phyloP scores from a whole-genome alignment of 2,113 vertebrate species.

The Lamprotornis superbus region DNA sequence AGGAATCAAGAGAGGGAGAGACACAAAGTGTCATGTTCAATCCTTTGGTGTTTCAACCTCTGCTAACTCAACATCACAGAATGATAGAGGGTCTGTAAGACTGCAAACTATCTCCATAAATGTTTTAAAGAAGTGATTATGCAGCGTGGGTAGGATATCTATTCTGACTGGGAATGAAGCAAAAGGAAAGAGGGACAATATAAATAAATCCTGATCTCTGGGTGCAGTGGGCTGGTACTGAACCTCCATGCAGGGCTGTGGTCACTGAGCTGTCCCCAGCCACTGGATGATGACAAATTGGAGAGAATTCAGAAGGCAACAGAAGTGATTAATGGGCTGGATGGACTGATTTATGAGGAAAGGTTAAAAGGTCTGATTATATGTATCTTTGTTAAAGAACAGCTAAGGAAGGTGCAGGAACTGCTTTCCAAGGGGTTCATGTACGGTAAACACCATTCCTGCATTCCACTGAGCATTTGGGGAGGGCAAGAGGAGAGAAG shows the following conservation, averaged over 20 bases:
- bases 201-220: not conserved
- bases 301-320: slow-evolving; percentile 20
- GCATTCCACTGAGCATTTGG: not conserved
- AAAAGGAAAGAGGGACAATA: not conserved
- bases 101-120: slow-evolving; percentile 11
- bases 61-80: not conserved
- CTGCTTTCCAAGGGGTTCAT: not conserved
- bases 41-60: not conserved
- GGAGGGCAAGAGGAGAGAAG: not conserved
- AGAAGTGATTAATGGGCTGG: slow-evolving; percentile 48
- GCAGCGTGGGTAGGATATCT: not conserved
- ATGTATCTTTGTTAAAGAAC: slow-evolving; percentile 45
- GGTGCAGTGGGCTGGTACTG: not conserved
- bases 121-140: slow-evolving; percentile 22
- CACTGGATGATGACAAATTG: slow-evolving; percentile 30
- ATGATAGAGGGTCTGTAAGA: not conserved
- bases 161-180: not conserved
- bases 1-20: not conserved
- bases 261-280: not conserved
- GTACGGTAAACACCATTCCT: not conserved
- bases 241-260: not conserved
- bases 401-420: not conserved
- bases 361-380: slow-evolving; percentile 48
- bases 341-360: slow-evolving; percentile 38
- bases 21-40: not conserved